Percentiles rank a stretch among this genome's conserved stretches.
These are phyloP conservation scores for Eulemur albifrons DNA, from an alignment of 2,797 vertebrate genomes.

Conservation along the genomic window DNA sequence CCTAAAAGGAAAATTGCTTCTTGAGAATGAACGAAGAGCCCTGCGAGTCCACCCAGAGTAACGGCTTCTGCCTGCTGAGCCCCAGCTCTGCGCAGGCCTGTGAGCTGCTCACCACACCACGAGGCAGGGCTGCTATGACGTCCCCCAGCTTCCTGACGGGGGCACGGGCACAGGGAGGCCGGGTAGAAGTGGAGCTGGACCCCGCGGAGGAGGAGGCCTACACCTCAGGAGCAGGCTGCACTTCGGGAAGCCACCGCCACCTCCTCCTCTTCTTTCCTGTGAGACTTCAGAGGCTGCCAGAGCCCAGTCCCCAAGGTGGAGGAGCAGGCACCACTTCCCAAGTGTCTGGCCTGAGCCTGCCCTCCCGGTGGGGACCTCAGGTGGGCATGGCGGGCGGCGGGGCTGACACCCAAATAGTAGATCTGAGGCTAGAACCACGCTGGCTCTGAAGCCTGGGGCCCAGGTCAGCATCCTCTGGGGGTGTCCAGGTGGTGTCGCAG, in stretches of 20 bases:
- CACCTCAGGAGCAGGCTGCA: not conserved
- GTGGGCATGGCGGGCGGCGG: not conserved
- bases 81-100: not conserved
- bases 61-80: not conserved
- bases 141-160: not conserved
- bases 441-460: not conserved
- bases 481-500: not conserved
- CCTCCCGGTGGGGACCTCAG: too few species aligned
- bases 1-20: not conserved
- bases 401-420: not conserved
- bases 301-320: not conserved
- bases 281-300: not conserved
- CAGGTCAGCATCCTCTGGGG: not conserved
- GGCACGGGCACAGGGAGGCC: fast-evolving
- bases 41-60: not conserved
- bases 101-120: not conserved
- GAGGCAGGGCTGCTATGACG: not conserved
- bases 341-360: not conserved
- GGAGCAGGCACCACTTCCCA: not conserved
- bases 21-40: not conserved
- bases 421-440: not conserved
- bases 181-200: not conserved
- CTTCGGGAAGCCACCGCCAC: not conserved
- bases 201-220: not conserved
- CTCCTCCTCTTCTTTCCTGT: not conserved